Evolutionary conservation across 1,140 invertebrate genomes (phyloP).

Genomic region (Lasioglossum albipes): DNA sequence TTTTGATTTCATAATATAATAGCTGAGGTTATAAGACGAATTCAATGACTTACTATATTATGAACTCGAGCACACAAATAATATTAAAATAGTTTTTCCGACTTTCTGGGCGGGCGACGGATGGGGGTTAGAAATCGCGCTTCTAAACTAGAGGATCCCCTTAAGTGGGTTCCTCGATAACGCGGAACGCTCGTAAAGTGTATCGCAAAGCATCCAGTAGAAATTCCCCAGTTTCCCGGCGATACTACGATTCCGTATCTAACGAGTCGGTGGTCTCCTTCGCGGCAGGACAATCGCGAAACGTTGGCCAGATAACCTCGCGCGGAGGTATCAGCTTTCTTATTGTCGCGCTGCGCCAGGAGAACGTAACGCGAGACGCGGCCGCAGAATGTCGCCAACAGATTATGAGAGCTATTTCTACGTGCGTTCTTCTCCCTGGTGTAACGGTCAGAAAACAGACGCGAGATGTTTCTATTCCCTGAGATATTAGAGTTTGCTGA

Average conservation of each 20-base stretch:
- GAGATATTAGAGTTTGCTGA: conserved; percentile 2
- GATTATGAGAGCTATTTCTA: conserved; percentile 42
- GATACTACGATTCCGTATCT: conserved; percentile 38
- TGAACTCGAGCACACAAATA: too few species aligned
- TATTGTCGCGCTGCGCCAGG: conserved; percentile 39
- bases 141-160: background rate
- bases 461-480: conserved; percentile 4
- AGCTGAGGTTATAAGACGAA: too few species aligned
- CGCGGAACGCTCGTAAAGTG: conserved; percentile 32
- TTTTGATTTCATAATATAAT: too few species aligned
- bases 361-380: conserved; percentile 55
- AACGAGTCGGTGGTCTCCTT: conserved; percentile 31
- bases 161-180: conserved; percentile 48
- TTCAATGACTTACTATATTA: too few species aligned
- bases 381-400: conserved; percentile 30
- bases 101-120: too few species aligned
- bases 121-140: too few species aligned
- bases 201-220: conserved; percentile 13
- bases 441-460: conserved; percentile 19
- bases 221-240: conserved; percentile 27
- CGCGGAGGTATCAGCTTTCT: conserved; percentile 54
- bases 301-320: conserved; percentile 40
- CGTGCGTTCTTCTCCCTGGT: conserved; percentile 2
- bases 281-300: conserved; percentile 25
- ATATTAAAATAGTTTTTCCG: too few species aligned